phyloP scores from a whole-genome alignment of 2,113 vertebrate species.

The Orientallactaga bullata region DNA sequence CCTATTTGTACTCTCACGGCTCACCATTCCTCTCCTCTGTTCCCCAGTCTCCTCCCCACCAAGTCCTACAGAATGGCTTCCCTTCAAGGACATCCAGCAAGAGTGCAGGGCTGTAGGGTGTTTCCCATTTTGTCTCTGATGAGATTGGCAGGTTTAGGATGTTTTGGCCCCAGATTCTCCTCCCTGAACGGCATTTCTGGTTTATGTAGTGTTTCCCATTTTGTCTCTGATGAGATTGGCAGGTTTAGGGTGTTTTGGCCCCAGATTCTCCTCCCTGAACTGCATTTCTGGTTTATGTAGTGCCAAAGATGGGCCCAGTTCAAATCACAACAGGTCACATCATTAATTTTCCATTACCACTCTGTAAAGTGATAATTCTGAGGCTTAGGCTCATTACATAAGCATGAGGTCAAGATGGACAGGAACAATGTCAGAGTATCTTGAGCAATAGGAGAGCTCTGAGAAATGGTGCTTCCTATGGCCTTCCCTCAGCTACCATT shows the following conservation, averaged over 20 bases:
- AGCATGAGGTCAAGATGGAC: neutral
- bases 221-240: neutral
- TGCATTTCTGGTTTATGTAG: neutral
- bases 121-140: neutral
- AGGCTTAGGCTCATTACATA: accelerated
- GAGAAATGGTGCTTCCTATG: too few relatives aligned
- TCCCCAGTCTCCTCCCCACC: neutral
- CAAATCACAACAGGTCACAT: neutral
- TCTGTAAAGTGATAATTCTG: neutral
- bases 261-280: too few relatives aligned
- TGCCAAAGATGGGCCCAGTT: neutral
- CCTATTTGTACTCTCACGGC: neutral
- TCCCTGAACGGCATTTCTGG: neutral
- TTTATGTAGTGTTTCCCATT: neutral
- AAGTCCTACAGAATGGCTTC: neutral
- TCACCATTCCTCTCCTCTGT: neutral
- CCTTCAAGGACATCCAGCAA: neutral
- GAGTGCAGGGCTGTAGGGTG: neutral
- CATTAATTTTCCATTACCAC: neutral
- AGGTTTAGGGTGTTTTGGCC: neutral
- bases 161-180: neutral
- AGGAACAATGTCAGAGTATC: neutral
- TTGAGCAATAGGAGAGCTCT: neutral
- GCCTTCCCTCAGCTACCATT: neutral
- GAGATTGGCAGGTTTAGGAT: neutral